A percentile compares a stretch with the other conserved stretches of the same genome.
Evolutionary conservation across 2,113 vertebrate genomes (phyloP).

Genomic region (Sander vitreus): DNA sequence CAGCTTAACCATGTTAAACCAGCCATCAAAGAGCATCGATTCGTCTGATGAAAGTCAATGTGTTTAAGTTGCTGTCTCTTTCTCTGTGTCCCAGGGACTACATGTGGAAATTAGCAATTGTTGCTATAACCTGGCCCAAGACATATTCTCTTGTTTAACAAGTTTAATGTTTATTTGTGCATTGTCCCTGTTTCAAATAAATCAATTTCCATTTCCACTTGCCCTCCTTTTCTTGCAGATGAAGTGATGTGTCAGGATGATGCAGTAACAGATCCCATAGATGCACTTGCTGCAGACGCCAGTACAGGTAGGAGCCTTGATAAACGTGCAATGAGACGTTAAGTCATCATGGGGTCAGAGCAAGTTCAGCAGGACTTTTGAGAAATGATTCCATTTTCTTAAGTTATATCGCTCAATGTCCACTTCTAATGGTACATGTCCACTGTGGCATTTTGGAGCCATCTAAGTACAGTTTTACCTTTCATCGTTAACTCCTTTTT

Average conservation of each 20-base stretch:
- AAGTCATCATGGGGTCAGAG: background rate
- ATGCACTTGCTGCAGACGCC: background rate
- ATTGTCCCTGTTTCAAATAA: too few species aligned
- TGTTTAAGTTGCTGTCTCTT: background rate
- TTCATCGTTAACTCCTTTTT: too few species aligned
- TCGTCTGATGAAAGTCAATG: background rate
- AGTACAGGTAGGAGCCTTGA: background rate
- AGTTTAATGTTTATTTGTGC: too few species aligned
- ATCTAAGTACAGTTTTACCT: too few species aligned
- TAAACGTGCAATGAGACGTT: background rate
- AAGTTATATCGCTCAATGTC: background rate
- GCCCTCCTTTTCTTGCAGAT: slow-evolving; percentile 49
- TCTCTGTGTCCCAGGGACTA: too few species aligned
- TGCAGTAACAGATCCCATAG: accelerated
- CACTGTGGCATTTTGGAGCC: too few species aligned
- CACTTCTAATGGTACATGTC: too few species aligned
- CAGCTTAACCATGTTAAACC: too few species aligned
- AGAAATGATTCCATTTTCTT: background rate
- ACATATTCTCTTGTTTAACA: too few species aligned
- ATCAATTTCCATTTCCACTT: too few species aligned
- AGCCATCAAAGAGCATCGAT: background rate
- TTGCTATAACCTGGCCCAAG: too few species aligned
- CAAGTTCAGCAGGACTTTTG: background rate
- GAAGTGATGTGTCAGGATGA: slow-evolving; percentile 63
- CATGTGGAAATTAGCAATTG: too few species aligned